Conservation (phyloP, 2,888 invertebrate genomes). For the Zaprionus bogoriensis region DNA sequence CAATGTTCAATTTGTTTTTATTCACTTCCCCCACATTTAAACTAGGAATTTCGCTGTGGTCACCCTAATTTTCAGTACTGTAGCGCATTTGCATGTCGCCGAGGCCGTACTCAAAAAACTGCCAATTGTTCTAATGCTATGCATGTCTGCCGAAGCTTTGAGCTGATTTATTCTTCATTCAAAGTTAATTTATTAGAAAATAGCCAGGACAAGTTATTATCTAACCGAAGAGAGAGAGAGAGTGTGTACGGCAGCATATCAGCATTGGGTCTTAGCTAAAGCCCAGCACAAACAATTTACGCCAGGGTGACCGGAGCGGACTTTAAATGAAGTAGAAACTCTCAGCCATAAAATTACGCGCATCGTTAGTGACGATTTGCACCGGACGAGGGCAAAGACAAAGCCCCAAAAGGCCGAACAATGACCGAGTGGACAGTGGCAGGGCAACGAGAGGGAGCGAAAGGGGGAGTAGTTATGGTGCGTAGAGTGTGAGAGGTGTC, state of each 20-base stretch:
- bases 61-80: neutral
- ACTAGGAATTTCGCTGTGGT: too few species aligned
- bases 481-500: neutral
- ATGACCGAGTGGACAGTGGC: constrained; percentile 1
- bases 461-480: constrained; percentile 7
- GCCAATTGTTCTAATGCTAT: constrained; percentile 22
- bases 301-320: constrained; percentile 16
- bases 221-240: constrained; percentile 49
- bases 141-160: constrained; percentile 53
- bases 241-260: constrained; percentile 47
- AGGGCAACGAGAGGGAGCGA: neutral
- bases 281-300: constrained; percentile 33
- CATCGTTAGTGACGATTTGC: constrained; percentile 80
- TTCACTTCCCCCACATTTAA: too few species aligned
- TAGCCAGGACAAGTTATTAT: constrained; percentile 74
- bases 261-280: constrained; percentile 59
- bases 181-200: constrained; percentile 78
- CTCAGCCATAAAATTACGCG: constrained; percentile 79
- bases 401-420: constrained; percentile 44
- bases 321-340: constrained; percentile 77
- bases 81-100: constrained; percentile 32
- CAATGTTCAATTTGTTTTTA: too few species aligned
- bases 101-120: neutral
- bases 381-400: constrained; percentile 56
- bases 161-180: constrained; percentile 72